These are phyloP conservation scores for Erpetoichthys calabaricus DNA, from an alignment of 2,797 vertebrate species.

Conservation along the genomic window DNA sequence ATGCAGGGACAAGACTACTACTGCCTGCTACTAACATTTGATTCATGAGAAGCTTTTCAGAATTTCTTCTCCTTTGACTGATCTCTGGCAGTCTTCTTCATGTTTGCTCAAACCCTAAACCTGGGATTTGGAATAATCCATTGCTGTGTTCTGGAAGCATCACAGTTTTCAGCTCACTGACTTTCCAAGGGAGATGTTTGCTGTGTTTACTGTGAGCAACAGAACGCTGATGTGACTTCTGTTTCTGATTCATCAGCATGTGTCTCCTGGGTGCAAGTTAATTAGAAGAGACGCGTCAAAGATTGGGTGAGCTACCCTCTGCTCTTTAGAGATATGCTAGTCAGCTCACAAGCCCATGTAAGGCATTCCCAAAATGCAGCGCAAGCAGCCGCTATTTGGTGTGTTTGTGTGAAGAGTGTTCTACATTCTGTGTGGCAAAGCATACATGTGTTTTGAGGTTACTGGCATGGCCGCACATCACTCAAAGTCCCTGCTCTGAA, in stretches of 20 bases:
- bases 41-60: too few relatives aligned
- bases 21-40: too few relatives aligned
- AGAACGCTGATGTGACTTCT: conserved; percentile 10
- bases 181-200: too few relatives aligned
- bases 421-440: conserved; percentile 33
- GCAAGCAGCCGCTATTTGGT: conserved; percentile 20
- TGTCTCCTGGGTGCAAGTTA: neutral
- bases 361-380: conserved; percentile 19
- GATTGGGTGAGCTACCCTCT: neutral
- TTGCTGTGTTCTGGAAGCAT: too few relatives aligned
- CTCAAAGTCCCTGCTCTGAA: conserved; percentile 30
- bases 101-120: too few relatives aligned
- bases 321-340: conserved; percentile 14
- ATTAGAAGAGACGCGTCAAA: conserved; percentile 7
- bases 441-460: conserved; percentile 45
- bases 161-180: too few relatives aligned
- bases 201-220: conserved; percentile 8
- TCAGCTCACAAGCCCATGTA: conserved; percentile 19
- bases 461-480: conserved; percentile 28
- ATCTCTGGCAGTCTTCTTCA: too few relatives aligned
- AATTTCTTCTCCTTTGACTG: too few relatives aligned
- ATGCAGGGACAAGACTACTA: too few relatives aligned
- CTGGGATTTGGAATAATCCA: too few relatives aligned
- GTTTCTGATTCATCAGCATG: conserved; percentile 10
- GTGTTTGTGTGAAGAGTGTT: conserved; percentile 27